Base-by-base conservation (phyloP, 2,797 vertebrate genomes). In the Danio kyathit region DNA sequence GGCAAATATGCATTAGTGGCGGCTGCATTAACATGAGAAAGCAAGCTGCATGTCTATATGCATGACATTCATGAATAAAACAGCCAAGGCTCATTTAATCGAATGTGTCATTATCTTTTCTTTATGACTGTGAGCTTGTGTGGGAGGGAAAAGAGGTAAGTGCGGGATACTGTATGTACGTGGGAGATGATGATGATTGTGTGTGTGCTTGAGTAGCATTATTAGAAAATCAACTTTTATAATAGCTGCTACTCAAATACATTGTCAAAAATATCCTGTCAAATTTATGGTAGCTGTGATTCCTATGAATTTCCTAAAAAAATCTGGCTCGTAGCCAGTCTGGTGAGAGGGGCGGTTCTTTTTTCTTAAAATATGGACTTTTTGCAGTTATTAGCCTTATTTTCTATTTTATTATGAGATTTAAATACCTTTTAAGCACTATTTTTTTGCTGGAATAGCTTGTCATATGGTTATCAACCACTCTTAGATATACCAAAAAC, bases 51-150 rank as follows among this genome's bases (percentile, higher is more conserved):
- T 56, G 40, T 80, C 78, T 80, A 46, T 14, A 74, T 40, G 51
- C 43, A 48, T 48, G 51, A 41, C 21, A 74, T 80, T 80, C 79
- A 80, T 80, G 79, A 80, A 80, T 74, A 80, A 74, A 66, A 73
- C 70, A 48, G 48, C 69, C 19, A 51, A 56, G 40, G 49, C 40
- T 80, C 40, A 73, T 56, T 80, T 54, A 56, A 49, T 38, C 11
- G 8, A 73, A 65, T 66, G 51, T 41, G 60, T 66, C 78, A 80
- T 74, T 66, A 66, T 74, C 78, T 73, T 80, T 74, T 46, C 70
- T 66, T 80, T 66, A 80, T 73, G 73, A 17, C 61, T 44, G 38
- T n/a, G 46, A 46, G 54, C 46, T 19, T 57, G 80, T 61, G 80
- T 76, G 73, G 73, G 80, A 60, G 59, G 57, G 41, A 52, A 63